Evolutionary conservation across 1,140 invertebrate species (phyloP).

Genomic region (Venturia canescens): DNA sequence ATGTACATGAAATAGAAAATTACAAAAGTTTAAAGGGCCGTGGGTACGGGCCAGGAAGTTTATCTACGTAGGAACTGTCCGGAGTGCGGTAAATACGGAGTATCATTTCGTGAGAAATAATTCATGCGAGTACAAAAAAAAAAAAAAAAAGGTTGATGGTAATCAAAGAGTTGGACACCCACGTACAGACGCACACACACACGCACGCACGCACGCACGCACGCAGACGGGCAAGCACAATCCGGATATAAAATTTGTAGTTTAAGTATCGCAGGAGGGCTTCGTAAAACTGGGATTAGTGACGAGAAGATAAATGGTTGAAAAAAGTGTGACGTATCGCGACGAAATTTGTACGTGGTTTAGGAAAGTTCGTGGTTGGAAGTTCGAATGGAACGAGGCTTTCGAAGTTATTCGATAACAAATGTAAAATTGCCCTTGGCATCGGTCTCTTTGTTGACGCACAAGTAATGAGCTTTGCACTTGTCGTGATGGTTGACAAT

Average conservation of each 20-base stretch:
- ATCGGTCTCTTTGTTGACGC: constrained; percentile 76
- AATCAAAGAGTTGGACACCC: background rate
- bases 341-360: background rate
- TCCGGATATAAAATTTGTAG: background rate
- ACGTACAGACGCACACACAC: background rate
- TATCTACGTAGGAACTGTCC: background rate
- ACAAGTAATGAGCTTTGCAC: constrained; percentile 85
- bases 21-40: background rate
- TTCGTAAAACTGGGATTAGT: background rate
- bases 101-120: background rate
- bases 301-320: background rate
- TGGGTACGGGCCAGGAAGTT: background rate
- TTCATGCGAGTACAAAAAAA: background rate
- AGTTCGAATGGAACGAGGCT: background rate
- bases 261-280: background rate
- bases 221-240: background rate
- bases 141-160: background rate
- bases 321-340: background rate
- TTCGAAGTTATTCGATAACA: constrained; percentile 9
- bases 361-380: background rate
- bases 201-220: background rate
- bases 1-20: background rate
- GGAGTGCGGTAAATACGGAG: background rate
- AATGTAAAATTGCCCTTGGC: constrained; percentile 45
- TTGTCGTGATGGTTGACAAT: constrained; percentile 87